These are phyloP conservation scores for Achlya flavicornis DNA, from an alignment of 2,888 invertebrate species.

Conservation along the genomic window DNA sequence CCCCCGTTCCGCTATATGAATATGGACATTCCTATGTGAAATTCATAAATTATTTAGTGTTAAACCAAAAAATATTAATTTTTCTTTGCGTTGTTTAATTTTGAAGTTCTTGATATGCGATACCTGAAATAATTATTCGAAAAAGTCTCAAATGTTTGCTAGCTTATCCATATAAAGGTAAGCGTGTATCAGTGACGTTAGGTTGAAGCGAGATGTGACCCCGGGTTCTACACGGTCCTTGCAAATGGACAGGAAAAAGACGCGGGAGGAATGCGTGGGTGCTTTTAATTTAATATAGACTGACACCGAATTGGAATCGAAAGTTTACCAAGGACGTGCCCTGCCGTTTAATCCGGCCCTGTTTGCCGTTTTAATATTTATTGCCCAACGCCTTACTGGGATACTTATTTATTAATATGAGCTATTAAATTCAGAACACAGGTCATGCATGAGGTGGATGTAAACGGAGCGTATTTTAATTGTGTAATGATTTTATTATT, in stretches of 20 bases:
- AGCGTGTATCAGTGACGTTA: constrained; percentile 50
- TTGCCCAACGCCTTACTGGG: constrained; percentile 41
- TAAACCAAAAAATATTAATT: constrained; percentile 3
- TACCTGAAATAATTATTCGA: constrained; percentile 8
- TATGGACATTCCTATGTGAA: constrained; percentile 51
- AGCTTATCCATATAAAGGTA: constrained; percentile 52
- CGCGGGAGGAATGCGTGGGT: constrained; percentile 81
- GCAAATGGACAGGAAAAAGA: constrained; percentile 84
- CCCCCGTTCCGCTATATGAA: constrained; percentile 49
- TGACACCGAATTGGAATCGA: constrained; percentile 83
- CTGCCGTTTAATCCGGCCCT: constrained; percentile 67
- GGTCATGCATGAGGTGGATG: background rate
- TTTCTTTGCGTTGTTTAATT: background rate
- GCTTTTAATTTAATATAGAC: constrained; percentile 83
- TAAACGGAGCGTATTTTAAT: background rate
- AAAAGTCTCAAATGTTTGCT: background rate
- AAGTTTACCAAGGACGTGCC: constrained; percentile 77
- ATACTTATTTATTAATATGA: constrained; percentile 52
- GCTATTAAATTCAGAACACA: background rate
- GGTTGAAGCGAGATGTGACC: constrained; percentile 75
- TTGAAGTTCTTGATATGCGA: constrained; percentile 20
- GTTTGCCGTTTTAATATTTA: constrained; percentile 69
- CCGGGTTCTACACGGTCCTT: constrained; percentile 79
- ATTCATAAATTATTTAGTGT: constrained; percentile 25
- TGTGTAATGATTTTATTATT: background rate